Conservation (phyloP, 2,797 vertebrate species). For the Spatula clypeata region DNA sequence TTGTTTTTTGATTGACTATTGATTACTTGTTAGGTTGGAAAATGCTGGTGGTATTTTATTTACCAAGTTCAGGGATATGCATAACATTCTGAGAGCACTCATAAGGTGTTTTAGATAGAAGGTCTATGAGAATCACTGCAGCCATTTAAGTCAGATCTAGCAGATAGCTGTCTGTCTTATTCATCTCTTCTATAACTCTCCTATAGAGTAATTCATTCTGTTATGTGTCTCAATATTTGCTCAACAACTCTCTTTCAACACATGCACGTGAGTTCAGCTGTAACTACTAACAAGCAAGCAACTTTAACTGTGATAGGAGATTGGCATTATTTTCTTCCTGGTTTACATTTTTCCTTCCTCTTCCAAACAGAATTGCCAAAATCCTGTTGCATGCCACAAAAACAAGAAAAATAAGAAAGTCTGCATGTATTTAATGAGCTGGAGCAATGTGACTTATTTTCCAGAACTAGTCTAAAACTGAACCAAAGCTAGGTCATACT, state of each 20-base stretch:
- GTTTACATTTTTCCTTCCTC: constrained; percentile 26
- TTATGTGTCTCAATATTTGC: constrained; percentile 4
- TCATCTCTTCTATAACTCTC: neutral
- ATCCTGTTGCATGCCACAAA: neutral
- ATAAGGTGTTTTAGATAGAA: neutral
- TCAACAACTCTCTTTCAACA: constrained; percentile 8
- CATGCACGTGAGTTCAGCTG: neutral
- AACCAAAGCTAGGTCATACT: neutral
- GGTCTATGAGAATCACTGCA: neutral
- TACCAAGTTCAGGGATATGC: neutral
- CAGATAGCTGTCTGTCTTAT: constrained; percentile 29
- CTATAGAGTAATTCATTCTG: neutral
- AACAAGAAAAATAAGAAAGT: neutral
- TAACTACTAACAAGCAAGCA: neutral
- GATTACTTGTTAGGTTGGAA: neutral
- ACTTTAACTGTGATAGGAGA: neutral
- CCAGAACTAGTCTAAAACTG: neutral
- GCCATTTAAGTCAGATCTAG: constrained; percentile 1
- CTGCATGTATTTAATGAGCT: neutral
- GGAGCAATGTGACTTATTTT: neutral
- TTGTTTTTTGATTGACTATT: neutral
- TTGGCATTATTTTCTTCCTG: constrained; percentile 4
- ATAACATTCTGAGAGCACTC: neutral
- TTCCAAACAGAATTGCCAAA: constrained; percentile 37
- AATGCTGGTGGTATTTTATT: neutral